phyloP scores from a whole-genome alignment of 2,113 vertebrate species.

The Cebidichthys violaceus region DNA sequence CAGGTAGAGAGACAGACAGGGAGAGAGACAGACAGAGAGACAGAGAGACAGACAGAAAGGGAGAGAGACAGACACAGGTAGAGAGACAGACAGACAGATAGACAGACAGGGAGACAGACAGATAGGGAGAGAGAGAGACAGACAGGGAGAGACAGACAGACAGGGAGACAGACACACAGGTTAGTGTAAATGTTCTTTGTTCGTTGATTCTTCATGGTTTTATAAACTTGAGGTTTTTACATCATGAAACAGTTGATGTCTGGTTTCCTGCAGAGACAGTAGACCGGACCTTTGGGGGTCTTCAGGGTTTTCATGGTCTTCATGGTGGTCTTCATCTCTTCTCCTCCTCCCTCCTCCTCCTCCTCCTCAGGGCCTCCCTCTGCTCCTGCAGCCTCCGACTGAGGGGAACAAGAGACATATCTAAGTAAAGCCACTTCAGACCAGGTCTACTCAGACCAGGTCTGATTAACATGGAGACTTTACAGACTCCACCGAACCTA shows the following conservation, averaged over 20 bases:
- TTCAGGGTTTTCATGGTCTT: conserved; percentile 68
- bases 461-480: too few species aligned
- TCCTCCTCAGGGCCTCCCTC: conserved; percentile 23
- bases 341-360: conserved; percentile 73
- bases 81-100: too few species aligned
- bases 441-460: too few species aligned
- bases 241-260: conserved; percentile 97
- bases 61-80: neutral
- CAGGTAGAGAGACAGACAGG: conserved; percentile 12
- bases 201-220: neutral
- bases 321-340: conserved; percentile 68
- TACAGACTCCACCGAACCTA: too few species aligned
- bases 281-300: conserved; percentile 83
- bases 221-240: conserved; percentile 62
- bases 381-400: conserved; percentile 53
- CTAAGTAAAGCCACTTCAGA: neutral
- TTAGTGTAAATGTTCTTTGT: neutral
- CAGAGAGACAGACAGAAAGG: neutral
- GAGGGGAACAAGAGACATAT: neutral
- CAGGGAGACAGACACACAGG: conserved; percentile 12
- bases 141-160: neutral
- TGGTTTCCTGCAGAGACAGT: conserved; percentile 90
- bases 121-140: neutral
- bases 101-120: neutral
- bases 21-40: neutral